Evolutionary conservation across 1,140 invertebrate genomes (phyloP).

Genomic region (Cydia fagiglandana): DNA sequence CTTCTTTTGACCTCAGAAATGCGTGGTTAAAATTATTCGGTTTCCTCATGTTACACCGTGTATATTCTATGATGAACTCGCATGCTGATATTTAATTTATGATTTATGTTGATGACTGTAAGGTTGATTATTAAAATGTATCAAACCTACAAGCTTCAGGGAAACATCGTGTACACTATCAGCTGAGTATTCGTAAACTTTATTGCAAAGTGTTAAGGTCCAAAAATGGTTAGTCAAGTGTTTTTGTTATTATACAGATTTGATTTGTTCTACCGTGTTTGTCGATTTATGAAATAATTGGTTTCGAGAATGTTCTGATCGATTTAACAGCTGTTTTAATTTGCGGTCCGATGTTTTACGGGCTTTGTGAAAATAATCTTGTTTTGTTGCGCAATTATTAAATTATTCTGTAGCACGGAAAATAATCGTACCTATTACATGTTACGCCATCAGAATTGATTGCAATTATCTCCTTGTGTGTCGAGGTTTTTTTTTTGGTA

Average conservation of each 20-base stretch:
- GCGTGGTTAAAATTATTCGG: too few relatives aligned
- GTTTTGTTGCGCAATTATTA: background rate
- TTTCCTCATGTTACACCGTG: too few relatives aligned
- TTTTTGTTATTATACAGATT: background rate
- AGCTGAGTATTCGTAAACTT: too few relatives aligned
- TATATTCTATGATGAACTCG: too few relatives aligned
- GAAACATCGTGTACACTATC: too few relatives aligned
- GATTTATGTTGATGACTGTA: background rate
- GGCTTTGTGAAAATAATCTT: constrained; percentile 19
- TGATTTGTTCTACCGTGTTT: constrained; percentile 5
- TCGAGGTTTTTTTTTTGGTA: background rate
- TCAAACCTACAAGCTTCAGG: background rate
- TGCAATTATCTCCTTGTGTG: background rate
- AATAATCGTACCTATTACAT: background rate
- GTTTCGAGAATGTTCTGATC: constrained; percentile 1
- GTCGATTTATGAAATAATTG: constrained; percentile 15
- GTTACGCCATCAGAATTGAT: background rate
- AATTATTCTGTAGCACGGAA: background rate
- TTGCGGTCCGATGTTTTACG: constrained; percentile 1
- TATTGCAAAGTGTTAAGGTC: too few relatives aligned
- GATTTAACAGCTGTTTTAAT: constrained; percentile 9
- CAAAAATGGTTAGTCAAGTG: too few relatives aligned
- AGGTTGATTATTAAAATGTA: background rate
- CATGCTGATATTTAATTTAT: background rate
- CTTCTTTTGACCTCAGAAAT: too few relatives aligned